Evolutionary conservation across 1,140 invertebrate species (phyloP).

Genomic region (Zaprionus gabonicus): DNA sequence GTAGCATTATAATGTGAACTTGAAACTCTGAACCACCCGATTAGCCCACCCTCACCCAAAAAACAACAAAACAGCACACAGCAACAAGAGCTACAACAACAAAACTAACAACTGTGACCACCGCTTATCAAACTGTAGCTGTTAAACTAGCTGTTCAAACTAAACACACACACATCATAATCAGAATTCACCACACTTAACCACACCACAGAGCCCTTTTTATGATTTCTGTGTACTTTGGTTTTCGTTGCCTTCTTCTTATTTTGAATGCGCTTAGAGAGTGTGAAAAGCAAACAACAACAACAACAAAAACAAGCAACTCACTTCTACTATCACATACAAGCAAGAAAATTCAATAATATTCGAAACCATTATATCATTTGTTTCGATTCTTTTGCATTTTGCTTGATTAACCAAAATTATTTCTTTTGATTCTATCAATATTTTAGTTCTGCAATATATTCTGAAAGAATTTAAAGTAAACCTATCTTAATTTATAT

Average conservation of each 20-base stretch:
- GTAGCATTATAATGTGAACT: background rate
- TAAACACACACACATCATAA: conserved; percentile 31
- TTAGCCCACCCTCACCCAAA: conserved; percentile 40
- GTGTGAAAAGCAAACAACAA: conserved; percentile 7
- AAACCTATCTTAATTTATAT: conserved; percentile 52
- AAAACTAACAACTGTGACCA: conserved; percentile 63
- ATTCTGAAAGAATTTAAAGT: conserved; percentile 30
- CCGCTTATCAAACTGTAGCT: conserved; percentile 66
- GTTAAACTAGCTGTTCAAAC: conserved; percentile 32
- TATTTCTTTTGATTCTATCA: conserved; percentile 21
- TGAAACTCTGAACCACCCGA: conserved; percentile 13
- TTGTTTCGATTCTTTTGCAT: conserved; percentile 64
- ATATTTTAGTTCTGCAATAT: conserved; percentile 52
- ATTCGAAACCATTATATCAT: conserved; percentile 51
- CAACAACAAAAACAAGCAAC: conserved; percentile 6
- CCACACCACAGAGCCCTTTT: conserved; percentile 36
- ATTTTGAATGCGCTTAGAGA: conserved; percentile 33
- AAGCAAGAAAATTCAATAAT: conserved; percentile 48
- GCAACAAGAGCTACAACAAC: conserved; percentile 4
- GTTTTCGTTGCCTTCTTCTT: conserved; percentile 32
- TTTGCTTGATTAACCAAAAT: conserved; percentile 65
- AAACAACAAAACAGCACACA: conserved; percentile 45
- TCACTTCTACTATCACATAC: conserved; percentile 14
- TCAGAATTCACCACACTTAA: conserved; percentile 31
- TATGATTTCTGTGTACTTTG: conserved; percentile 31